Evolutionary conservation across 1,140 invertebrate species (phyloP).

Genomic region (Aleiodes sp.): DNA sequence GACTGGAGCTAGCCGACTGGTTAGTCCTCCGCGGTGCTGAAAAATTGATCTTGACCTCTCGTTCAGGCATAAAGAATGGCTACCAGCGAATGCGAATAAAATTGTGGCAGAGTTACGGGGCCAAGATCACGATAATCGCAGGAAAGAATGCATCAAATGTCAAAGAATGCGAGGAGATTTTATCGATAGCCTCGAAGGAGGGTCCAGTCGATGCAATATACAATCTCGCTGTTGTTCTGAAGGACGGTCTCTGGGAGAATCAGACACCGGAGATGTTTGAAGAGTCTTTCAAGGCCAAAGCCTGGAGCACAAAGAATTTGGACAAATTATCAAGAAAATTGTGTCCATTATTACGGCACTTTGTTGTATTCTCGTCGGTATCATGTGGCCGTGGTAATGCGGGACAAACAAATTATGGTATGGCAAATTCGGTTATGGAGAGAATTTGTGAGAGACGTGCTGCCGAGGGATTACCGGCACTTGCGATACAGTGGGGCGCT

Average conservation of each 20-base stretch:
- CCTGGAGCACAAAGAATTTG: constrained; percentile 62
- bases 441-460: constrained; percentile 68
- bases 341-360: constrained; percentile 66
- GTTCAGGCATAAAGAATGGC: constrained; percentile 74
- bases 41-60: constrained; percentile 76
- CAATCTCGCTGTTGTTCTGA: constrained; percentile 77
- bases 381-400: constrained; percentile 80
- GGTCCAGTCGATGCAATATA: constrained; percentile 81
- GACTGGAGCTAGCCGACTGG: constrained; percentile 82
- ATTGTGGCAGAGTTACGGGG: constrained; percentile 69
- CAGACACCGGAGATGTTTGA: constrained; percentile 66
- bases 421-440: constrained; percentile 72
- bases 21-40: constrained; percentile 75
- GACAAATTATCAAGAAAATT: constrained; percentile 65
- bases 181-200: constrained; percentile 68
- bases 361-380: constrained; percentile 80
- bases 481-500: constrained; percentile 72
- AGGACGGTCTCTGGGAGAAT: constrained; percentile 66
- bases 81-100: constrained; percentile 71
- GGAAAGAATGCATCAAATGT: constrained; percentile 63
- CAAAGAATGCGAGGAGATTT: constrained; percentile 66
- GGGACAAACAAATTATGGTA: constrained; percentile 82
- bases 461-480: constrained; percentile 65
- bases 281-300: constrained; percentile 65
- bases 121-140: constrained; percentile 63